A percentile compares a stretch with the other conserved stretches of the same genome.
These are phyloP conservation scores for Chaetops frenatus DNA, from an alignment of 2,113 vertebrate genomes.

Conservation along the genomic window DNA sequence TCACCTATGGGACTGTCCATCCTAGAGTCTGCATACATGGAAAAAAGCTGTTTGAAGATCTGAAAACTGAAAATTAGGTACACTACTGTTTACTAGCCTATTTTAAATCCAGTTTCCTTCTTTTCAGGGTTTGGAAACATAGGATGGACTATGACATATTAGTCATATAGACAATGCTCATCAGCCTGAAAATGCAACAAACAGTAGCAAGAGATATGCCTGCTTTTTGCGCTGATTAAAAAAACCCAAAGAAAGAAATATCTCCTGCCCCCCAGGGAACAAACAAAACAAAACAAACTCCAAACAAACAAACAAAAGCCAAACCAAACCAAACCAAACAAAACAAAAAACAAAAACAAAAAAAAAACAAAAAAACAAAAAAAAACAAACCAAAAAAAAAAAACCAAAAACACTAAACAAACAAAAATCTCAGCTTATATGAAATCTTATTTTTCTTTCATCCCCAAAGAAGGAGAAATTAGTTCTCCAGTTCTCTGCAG, in stretches of 20 bases:
- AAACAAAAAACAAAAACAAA: too few species aligned
- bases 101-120: not conserved
- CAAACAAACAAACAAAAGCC: too few species aligned
- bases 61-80: not conserved
- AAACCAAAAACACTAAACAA: not conserved
- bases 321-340: too few species aligned
- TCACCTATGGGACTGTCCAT: not conserved
- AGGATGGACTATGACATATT: too few species aligned
- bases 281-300: too few species aligned
- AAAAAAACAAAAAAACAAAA: not conserved
- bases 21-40: not conserved
- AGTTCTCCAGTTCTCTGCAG: not conserved
- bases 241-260: not conserved
- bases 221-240: not conserved
- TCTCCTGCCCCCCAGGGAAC: too few species aligned
- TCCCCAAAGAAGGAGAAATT: not conserved
- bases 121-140: not conserved
- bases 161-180: not conserved
- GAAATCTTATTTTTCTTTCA: not conserved
- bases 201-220: not conserved
- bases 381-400: too few species aligned
- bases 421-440: not conserved
- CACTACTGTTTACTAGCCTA: not conserved
- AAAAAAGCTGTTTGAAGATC: not conserved
- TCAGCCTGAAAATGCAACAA: not conserved